Conservation (phyloP, 2,888 invertebrate species). For the Mechanitis messenoides region DNA sequence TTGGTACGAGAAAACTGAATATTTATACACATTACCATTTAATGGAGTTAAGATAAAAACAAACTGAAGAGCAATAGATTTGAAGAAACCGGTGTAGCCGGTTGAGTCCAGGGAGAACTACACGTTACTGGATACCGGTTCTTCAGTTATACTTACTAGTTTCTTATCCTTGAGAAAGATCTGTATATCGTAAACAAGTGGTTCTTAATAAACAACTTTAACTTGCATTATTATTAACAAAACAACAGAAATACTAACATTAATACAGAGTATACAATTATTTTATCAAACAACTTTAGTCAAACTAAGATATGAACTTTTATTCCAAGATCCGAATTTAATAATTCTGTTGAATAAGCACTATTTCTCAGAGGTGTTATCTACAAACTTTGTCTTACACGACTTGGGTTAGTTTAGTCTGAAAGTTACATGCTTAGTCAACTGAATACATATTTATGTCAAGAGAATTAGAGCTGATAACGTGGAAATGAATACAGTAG, state of each 20-base stretch:
- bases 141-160: constrained; percentile 38
- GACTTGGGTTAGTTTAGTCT: constrained; percentile 20
- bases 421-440: constrained; percentile 24
- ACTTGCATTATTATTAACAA: no score
- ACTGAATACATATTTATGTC: constrained; percentile 20
- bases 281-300: no score
- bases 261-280: no score
- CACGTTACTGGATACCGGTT: constrained; percentile 38
- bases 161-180: no score
- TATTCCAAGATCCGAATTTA: no score
- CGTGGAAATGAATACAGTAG: no score
- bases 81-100: constrained; percentile 39
- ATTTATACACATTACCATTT: constrained; percentile 55
- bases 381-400: constrained; percentile 18
- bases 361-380: constrained; percentile 16
- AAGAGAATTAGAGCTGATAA: no score
- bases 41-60: constrained; percentile 45
- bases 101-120: constrained; percentile 39
- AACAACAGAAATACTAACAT: no score
- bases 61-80: constrained; percentile 42
- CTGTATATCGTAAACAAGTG: no score
- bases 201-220: no score
- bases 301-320: no score
- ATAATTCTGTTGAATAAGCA: constrained; percentile 3
- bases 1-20: constrained; percentile 35